Conservation (phyloP, 2,797 vertebrate species). For the Malacoraja senta region DNA sequence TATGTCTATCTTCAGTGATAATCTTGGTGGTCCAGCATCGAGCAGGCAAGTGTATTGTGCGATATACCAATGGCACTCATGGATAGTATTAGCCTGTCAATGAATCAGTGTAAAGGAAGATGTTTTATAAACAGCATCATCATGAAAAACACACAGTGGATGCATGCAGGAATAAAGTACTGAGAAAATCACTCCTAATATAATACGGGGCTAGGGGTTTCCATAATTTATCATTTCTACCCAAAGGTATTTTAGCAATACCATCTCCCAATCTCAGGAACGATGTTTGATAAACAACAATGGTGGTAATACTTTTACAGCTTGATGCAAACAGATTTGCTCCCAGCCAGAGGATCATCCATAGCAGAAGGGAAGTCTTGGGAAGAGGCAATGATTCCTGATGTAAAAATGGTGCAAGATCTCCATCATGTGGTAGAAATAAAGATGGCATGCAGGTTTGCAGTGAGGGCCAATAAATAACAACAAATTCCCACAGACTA, state of each 20-base stretch:
- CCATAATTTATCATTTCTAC: neutral
- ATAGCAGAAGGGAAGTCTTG: neutral
- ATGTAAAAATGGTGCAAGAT: neutral
- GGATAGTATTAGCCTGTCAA: neutral
- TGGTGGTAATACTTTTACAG: neutral
- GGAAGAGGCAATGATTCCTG: neutral
- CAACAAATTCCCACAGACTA: neutral
- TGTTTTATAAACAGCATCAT: neutral
- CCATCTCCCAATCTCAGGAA: neutral
- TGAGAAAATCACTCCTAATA: neutral
- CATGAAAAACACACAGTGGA: neutral
- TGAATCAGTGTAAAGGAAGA: neutral
- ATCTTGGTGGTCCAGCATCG: neutral
- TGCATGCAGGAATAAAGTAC: neutral
- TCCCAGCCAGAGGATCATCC: neutral
- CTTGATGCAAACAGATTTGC: neutral
- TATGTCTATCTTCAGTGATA: too few relatives aligned
- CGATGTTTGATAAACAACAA: neutral
- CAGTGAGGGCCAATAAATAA: neutral
- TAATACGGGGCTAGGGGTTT: neutral
- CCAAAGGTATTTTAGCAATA: neutral
- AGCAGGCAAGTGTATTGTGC: neutral
- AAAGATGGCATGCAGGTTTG: neutral
- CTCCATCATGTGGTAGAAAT: conserved; percentile 23
- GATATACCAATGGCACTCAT: neutral